These are phyloP conservation scores for Miichthys miiuy DNA, from an alignment of 2,797 vertebrate species.

Conservation along the genomic window DNA sequence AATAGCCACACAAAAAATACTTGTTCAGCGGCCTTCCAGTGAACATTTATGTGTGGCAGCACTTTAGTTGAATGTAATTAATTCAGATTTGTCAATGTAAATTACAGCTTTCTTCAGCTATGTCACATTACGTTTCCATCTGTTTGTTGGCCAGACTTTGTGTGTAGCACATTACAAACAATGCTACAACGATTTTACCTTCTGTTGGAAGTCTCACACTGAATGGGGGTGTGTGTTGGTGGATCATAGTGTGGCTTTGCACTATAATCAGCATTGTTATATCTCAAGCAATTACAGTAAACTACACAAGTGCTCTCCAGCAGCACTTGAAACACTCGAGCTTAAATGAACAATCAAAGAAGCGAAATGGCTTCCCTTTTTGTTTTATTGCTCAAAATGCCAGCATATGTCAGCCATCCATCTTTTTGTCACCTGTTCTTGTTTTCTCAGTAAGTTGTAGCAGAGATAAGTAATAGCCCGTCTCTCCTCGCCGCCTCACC, in stretches of 20 bases:
- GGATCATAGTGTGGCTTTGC: constrained; percentile 7
- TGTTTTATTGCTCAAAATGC: constrained; percentile 30
- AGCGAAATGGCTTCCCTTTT: constrained; percentile 9
- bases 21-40: not conserved
- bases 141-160: not conserved
- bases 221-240: not conserved
- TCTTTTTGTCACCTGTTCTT: constrained; percentile 56
- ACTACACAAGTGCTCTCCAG: not conserved
- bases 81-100: not conserved
- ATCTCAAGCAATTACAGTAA: constrained; percentile 21
- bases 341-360: constrained; percentile 42
- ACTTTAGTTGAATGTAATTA: not conserved
- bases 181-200: constrained; percentile 12
- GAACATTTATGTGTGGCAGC: not conserved
- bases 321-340: constrained; percentile 10
- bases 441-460: constrained; percentile 55
- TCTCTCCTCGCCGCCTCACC: constrained; percentile 57
- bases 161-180: constrained; percentile 1
- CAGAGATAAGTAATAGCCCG: constrained; percentile 65
- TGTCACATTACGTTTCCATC: constrained; percentile 13
- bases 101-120: constrained; percentile 15
- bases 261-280: constrained; percentile 30
- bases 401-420: constrained; percentile 47
- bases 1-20: not conserved
- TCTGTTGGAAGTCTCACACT: constrained; percentile 23